Percentiles rank a stretch among this genome's conserved stretches.
Conservation (phyloP, 1,140 invertebrate genomes). For the Argopecten irradians region DNA sequence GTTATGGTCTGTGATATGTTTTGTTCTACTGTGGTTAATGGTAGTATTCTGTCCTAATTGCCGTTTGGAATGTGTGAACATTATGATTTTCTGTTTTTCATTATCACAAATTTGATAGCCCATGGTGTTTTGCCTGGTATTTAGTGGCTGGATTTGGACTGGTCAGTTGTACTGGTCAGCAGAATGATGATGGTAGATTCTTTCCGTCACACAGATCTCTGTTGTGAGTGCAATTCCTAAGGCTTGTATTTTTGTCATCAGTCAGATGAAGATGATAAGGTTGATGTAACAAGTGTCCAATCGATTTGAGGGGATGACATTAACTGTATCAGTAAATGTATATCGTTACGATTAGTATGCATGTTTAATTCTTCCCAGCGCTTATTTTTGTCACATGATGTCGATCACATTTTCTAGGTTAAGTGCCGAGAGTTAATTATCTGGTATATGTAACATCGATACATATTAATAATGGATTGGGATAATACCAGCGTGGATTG, state of each 20-base stretch:
- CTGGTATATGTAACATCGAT: background rate
- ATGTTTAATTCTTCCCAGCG: background rate
- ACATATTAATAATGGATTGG: background rate
- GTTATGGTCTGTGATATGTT: background rate
- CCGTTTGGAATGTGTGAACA: background rate
- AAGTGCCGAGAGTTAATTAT: background rate
- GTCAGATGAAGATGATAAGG: no score
- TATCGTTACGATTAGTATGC: background rate
- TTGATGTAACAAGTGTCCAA: background rate
- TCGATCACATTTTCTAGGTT: background rate
- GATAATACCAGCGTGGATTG: background rate
- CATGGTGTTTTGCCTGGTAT: background rate
- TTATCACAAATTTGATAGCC: background rate
- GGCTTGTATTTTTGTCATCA: background rate
- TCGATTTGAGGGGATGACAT: background rate
- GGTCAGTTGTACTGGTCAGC: background rate
- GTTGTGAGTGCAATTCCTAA: background rate
- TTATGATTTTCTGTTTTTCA: slow-evolving; percentile 4
- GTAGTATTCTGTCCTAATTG: background rate
- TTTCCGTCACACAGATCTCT: no score
- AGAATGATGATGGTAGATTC: no score
- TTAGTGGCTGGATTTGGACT: background rate
- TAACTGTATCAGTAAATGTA: background rate
- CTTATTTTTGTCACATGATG: background rate
- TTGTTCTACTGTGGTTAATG: background rate